phyloP scores from a whole-genome alignment of 2,797 vertebrate species.

The Bryconaethiops microstoma region DNA sequence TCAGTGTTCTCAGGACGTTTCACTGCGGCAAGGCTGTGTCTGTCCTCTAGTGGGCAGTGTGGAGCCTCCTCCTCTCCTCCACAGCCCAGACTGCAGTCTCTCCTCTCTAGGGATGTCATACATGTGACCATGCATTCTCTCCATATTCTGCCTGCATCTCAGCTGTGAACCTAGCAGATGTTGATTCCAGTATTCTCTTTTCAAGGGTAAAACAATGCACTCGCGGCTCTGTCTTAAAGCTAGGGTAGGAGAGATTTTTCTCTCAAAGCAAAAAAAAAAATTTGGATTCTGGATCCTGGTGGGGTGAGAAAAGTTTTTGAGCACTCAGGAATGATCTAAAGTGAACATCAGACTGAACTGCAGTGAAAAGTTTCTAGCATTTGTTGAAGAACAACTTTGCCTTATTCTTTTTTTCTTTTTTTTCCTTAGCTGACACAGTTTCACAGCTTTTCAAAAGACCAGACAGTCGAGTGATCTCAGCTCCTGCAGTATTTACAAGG shows the following conservation, averaged over 20 bases:
- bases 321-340: constrained; percentile 5
- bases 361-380: not conserved
- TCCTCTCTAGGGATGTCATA: constrained; percentile 55
- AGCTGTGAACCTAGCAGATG: constrained; percentile 51
- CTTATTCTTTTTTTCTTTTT: not conserved
- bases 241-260: not conserved
- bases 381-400: not conserved
- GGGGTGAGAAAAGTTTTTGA: constrained; percentile 15
- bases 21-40: constrained; percentile 8
- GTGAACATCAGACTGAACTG: not conserved
- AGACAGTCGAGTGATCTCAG: constrained; percentile 43
- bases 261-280: not conserved
- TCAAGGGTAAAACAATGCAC: constrained; percentile 24
- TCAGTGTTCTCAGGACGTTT: not conserved
- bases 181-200: constrained; percentile 32
- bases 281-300: constrained; percentile 1
- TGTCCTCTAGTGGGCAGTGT: constrained; percentile 51
- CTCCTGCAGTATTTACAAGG: constrained; percentile 44
- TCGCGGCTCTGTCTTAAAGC: not conserved
- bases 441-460: constrained; percentile 38
- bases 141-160: constrained; percentile 42
- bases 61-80: constrained; percentile 34
- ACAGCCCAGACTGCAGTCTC: constrained; percentile 55
- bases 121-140: constrained; percentile 51
- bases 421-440: constrained; percentile 33